Base-by-base conservation (phyloP, 2,888 invertebrate species). In the Trissolcus japonicus region DNA sequence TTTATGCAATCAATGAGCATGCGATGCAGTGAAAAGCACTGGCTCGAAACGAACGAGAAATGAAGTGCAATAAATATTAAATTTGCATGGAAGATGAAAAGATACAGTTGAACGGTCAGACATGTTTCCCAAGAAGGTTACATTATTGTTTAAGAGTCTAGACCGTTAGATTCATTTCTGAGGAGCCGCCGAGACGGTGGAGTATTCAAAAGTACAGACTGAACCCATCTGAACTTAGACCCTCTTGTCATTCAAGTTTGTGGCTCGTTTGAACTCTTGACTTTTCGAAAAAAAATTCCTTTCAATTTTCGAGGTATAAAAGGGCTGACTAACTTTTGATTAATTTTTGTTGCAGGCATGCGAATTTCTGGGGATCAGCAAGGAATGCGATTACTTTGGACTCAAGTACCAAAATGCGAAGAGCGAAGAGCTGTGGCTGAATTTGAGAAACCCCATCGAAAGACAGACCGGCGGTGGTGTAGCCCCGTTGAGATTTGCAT, bases 361-460 rank as follows among this genome's bases (percentile, higher is more conserved):
- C 90, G 93, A 94, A 85, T 93, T 93, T 81, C 90, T 96, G 80
- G 95, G 94, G 79, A 95, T 96, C 83, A 93, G 95, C 83, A 94
- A 94, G 80, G 95, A 95, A 90, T 93, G 94, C 79, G 96, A 97
- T 89, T 97, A 96, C 90, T 96, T 97, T 89, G 97, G 97, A 0
- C 92, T 97, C 76, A 94, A 95, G 86, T 93, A 92, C 85, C 88
- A 91, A 72, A 92, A 92, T 79, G 91, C 91, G 51, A 91, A 92
- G 73, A 94, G 94, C 40, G 95, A 95, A 78, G 94, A 94, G 79
- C 91, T 96, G 61, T 97, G 96, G 97, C 91, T 96, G 79, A 97
- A 97, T 89, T 90, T 96, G 83, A 91, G 96, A 78, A 97, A 97
- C 90, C 93, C 94, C 57, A 92, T 95, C 80, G 93, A 94, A 85